Percentiles rank a stretch among this genome's conserved stretches.
Conservation (phyloP, 2,888 invertebrate species). For the Herminia tarsipennalis region DNA sequence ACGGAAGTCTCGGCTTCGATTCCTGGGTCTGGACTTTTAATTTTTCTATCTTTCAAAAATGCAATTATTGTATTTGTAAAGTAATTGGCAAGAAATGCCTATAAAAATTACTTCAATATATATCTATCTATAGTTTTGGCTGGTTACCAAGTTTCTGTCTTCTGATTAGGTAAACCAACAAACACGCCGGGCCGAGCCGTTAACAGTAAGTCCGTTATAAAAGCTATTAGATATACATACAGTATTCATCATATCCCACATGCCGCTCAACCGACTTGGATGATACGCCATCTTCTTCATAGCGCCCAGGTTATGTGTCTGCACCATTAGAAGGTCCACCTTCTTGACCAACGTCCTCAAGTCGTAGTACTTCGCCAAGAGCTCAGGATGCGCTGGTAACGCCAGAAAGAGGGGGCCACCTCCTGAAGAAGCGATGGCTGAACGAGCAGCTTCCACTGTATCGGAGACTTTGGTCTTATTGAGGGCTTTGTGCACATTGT, state of each 20-base stretch:
- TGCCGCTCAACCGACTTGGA: conserved; percentile 90
- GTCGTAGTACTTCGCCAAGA: conserved; percentile 90
- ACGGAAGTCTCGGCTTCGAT: no score
- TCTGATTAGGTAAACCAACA: no score
- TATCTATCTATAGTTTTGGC: no score
- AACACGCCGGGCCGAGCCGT: no score
- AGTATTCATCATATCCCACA: conserved; percentile 92
- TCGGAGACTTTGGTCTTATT: conserved; percentile 81
- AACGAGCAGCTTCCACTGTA: conserved; percentile 72
- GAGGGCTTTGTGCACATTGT: conserved; percentile 82
- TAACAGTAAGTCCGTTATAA: no score
- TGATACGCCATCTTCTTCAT: conserved; percentile 90
- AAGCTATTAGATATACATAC: no score
- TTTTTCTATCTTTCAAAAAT: no score
- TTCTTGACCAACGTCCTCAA: conserved; percentile 88
- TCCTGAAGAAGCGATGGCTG: conserved; percentile 75
- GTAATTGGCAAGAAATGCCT: no score
- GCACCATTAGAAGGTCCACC: conserved; percentile 88
- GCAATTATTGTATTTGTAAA: no score
- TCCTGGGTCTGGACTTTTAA: no score
- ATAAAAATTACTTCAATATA: no score
- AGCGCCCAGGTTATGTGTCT: conserved; percentile 88
- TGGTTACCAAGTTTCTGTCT: no score
- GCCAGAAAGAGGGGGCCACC: conserved; percentile 85
- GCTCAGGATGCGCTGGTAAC: conserved; percentile 87